Evolutionary conservation across 2,888 invertebrate genomes (phyloP).

Genomic region (Drosophila rubida): DNA sequence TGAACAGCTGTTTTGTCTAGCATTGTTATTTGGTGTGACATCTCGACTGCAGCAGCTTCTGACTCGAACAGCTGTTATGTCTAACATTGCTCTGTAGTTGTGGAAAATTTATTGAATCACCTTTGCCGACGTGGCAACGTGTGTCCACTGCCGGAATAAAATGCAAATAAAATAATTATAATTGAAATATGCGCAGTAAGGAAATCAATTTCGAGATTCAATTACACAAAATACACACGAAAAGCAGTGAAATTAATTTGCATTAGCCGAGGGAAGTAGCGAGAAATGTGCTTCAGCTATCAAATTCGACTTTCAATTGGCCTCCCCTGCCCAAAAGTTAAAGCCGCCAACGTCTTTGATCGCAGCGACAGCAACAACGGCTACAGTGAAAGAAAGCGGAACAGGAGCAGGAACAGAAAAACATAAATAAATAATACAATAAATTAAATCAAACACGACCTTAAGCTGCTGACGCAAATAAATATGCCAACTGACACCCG

Average conservation of each 20-base stretch:
- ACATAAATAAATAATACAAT: constrained; percentile 57
- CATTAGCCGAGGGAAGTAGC: constrained; percentile 24
- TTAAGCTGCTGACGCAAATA: constrained; percentile 55
- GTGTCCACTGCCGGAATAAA: constrained; percentile 10
- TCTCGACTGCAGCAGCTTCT: too few species aligned
- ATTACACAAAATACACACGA: constrained; percentile 41
- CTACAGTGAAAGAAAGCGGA: not conserved
- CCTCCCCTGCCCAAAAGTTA: not conserved
- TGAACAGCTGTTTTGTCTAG: too few species aligned
- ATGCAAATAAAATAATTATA: constrained; percentile 43
- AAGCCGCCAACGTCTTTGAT: not conserved
- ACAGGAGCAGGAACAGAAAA: constrained; percentile 10
- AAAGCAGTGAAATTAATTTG: constrained; percentile 46
- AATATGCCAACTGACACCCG: constrained; percentile 49
- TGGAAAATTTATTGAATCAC: too few species aligned
- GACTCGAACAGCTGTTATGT: too few species aligned
- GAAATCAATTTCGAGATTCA: constrained; percentile 53
- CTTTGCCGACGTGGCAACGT: too few species aligned
- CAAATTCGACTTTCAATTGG: constrained; percentile 51
- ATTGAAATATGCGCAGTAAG: constrained; percentile 24
- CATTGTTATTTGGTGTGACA: too few species aligned
- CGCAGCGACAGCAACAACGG: constrained; percentile 2
- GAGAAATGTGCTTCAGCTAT: constrained; percentile 1
- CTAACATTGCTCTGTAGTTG: too few species aligned
- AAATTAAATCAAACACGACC: constrained; percentile 68